Percentiles rank a stretch among this genome's conserved stretches.
phyloP scores from a whole-genome alignment of 1,140 invertebrate genomes.

The Leguminivora glycinivorella region DNA sequence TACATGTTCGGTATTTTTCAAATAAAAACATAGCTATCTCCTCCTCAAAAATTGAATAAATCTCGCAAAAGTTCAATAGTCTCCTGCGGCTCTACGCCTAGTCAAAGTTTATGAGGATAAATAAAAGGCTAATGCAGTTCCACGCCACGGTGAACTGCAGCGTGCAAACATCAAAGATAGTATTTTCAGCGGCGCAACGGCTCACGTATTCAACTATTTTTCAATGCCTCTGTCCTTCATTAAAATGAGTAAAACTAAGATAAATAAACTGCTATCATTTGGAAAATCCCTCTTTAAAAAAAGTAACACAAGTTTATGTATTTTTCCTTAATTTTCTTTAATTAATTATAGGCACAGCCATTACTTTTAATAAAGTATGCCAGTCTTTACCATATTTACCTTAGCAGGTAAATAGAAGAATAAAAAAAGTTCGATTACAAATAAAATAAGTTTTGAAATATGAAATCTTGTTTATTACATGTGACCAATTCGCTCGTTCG shows the following conservation, averaged over 20 bases:
- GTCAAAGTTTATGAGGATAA: neutral
- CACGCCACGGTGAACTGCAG: slow-evolving; percentile 2
- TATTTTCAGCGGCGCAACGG: slow-evolving; percentile 8
- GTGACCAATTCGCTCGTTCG: slow-evolving; percentile 5
- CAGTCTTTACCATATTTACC: too few species aligned
- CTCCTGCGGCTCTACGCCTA: neutral
- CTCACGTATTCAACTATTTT: neutral
- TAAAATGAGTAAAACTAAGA: too few species aligned
- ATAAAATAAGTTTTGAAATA: neutral
- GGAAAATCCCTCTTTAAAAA: too few species aligned
- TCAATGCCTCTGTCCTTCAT: too few species aligned
- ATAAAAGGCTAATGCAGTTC: neutral
- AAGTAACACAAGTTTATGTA: too few species aligned
- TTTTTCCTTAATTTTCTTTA: too few species aligned
- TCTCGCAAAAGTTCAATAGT: neutral
- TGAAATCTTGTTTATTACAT: neutral
- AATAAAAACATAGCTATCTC: too few species aligned
- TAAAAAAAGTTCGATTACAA: neutral
- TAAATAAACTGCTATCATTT: too few species aligned
- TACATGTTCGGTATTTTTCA: too few species aligned
- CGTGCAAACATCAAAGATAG: slow-evolving; percentile 13
- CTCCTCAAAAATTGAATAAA: neutral
- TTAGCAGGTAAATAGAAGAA: too few species aligned
- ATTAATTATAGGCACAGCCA: too few species aligned
- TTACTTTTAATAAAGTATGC: too few species aligned